These are phyloP conservation scores for Anastatus disparis DNA, from an alignment of 1,140 invertebrate species.

Conservation along the genomic window DNA sequence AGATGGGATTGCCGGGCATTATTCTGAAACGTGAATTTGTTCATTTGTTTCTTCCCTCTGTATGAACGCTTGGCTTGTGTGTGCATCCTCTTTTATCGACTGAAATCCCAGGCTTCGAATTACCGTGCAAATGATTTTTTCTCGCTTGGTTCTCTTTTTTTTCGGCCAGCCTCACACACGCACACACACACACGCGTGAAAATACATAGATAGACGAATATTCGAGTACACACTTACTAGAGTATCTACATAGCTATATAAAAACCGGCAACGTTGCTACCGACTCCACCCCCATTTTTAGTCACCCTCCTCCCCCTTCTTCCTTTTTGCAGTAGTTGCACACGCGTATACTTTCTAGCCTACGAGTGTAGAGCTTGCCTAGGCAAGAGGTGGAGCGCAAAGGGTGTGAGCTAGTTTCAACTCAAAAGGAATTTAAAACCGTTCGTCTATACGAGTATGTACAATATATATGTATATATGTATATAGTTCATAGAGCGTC, in stretches of 20 bases:
- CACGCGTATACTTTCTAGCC: no score
- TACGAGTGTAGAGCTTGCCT: constrained; percentile 44
- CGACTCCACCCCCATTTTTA: constrained; percentile 41
- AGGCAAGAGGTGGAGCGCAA: background rate
- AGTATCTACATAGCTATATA: no score
- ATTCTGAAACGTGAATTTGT: constrained; percentile 68
- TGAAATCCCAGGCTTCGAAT: constrained; percentile 68
- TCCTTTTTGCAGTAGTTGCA: constrained; percentile 37
- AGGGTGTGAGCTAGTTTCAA: constrained; percentile 43
- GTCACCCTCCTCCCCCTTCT: background rate
- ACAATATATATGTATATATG: constrained; percentile 27
- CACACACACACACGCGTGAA: background rate
- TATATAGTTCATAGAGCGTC: no score
- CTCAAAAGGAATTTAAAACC: constrained; percentile 67
- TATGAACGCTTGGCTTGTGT: constrained; percentile 62
- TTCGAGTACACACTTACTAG: no score
- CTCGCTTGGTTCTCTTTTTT: constrained; percentile 55
- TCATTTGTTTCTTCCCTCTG: constrained; percentile 68
- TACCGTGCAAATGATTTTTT: constrained; percentile 69
- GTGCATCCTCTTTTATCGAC: constrained; percentile 67
- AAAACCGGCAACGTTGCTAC: constrained; percentile 22
- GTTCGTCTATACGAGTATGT: constrained; percentile 48
- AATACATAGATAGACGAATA: no score
- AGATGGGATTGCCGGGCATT: constrained; percentile 68
- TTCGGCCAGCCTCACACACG: constrained; percentile 50